These are phyloP conservation scores for Diorhabda carinulata DNA, from an alignment of 1,140 invertebrate species.

Conservation along the genomic window DNA sequence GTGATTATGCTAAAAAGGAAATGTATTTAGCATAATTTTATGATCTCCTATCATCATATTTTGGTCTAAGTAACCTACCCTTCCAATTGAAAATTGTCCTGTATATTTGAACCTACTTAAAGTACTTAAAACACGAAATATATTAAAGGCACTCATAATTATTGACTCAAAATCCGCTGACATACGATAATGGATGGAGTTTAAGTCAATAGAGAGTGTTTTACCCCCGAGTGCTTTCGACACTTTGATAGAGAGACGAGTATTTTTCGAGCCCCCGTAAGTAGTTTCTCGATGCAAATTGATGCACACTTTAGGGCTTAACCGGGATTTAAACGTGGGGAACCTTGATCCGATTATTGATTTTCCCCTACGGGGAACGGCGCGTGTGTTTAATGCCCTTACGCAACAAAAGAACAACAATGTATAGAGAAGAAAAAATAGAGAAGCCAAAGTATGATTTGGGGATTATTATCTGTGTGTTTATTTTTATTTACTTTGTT, in stretches of 20 bases:
- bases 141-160: not conserved
- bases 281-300: constrained; percentile 27
- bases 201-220: constrained; percentile 26
- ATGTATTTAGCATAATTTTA: no score
- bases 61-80: no score
- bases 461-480: no score
- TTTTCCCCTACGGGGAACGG: constrained; percentile 8
- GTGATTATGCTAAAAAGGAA: no score
- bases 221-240: constrained; percentile 22
- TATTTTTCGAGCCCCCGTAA: constrained; percentile 23
- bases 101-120: no score
- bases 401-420: not conserved
- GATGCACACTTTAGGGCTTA: constrained; percentile 27
- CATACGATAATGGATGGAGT: constrained; percentile 21
- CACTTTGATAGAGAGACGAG: constrained; percentile 26
- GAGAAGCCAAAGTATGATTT: no score
- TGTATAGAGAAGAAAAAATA: not conserved
- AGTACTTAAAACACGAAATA: no score
- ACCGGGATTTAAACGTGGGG: constrained; percentile 19
- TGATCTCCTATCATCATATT: no score
- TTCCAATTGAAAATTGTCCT: no score
- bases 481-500: no score
- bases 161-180: not conserved
- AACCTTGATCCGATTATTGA: constrained; percentile 23
- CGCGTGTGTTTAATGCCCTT: constrained; percentile 6